Base-by-base conservation (phyloP, 2,113 vertebrate genomes). In the Labeo rohita region DNA sequence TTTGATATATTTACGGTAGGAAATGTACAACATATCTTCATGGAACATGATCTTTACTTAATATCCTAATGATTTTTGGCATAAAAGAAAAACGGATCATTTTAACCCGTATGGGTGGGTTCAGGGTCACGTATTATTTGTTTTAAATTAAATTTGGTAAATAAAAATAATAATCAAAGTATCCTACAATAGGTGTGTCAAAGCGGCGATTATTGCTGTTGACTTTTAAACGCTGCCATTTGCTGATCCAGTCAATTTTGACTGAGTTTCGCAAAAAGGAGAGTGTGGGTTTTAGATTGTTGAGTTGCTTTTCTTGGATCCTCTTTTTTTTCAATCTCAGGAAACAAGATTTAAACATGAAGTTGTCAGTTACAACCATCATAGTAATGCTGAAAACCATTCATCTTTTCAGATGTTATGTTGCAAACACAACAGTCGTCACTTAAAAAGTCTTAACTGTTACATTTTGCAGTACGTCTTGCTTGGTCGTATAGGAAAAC, bases 331-430 rank as follows among this genome's bases (percentile, higher is more conserved):
- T 63, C 36, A 28, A 28, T 75, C 56, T 45, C 56, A n/a, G 77
- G 39, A 80, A 80, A 63, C 39, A 47, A 47, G 12, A 80, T 80
- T 61, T 39, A 73, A 73, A 49, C 3, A 52, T 18, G 34, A 63
- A 84, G 43, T 43, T 49, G 36, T 73, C 21, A 63, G 36, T 13
- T 73, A 66, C 34, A 21, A 15, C 18, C 34, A 63, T 16, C 8
- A 50, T 63, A 59, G 54, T 18, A 72, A 18, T 66, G 11, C 49
- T 83, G 28, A 74, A 85, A 77, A 39, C 56, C 47, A 28, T 78
- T 65, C 61, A 85, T 79, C 50, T 78, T 66, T 43, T 61, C 47
- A 49, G 4, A 8, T 59, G 28, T 65, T 65, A 16, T 81, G 13
- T 49, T 18, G 59, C 12, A 47, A 28, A 43, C 63, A 86, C 16